Conservation (phyloP, 2,797 vertebrate genomes). For the Phoxinus dragarum region DNA sequence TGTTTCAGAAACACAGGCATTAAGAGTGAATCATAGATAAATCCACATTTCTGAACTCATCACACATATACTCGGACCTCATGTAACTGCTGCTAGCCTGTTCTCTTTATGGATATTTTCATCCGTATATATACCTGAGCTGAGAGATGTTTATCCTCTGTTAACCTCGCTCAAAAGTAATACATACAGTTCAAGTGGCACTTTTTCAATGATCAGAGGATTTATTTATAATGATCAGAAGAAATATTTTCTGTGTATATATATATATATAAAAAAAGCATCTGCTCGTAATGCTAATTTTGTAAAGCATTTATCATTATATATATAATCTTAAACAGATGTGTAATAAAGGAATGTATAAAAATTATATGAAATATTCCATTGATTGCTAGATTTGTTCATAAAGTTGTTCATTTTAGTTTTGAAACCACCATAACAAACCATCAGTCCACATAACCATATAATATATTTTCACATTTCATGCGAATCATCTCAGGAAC, state of each 20-base stretch:
- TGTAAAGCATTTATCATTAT: slow-evolving; percentile 7
- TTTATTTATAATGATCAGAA: neutral
- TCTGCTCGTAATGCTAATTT: neutral
- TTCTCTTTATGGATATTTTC: neutral
- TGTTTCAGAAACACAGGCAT: slow-evolving; percentile 27
- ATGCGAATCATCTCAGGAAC: neutral
- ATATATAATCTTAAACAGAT: neutral
- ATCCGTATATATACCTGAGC: neutral
- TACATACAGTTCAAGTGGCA: neutral
- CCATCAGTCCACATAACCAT: no score
- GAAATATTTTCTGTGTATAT: neutral
- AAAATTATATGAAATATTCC: neutral
- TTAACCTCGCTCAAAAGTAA: neutral
- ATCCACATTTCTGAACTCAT: slow-evolving; percentile 9
- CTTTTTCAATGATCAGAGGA: neutral
- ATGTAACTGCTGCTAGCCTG: slow-evolving; percentile 47
- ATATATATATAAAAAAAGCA: no score
- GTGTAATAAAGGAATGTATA: neutral
- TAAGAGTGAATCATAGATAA: neutral
- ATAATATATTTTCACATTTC: neutral
- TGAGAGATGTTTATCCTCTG: neutral
- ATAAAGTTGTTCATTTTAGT: neutral
- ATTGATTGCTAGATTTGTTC: neutral
- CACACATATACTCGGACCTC: slow-evolving; percentile 14
- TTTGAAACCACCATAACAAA: neutral